Evolutionary conservation across 1,140 invertebrate species (phyloP).

Genomic region (Tribolium castaneum): DNA sequence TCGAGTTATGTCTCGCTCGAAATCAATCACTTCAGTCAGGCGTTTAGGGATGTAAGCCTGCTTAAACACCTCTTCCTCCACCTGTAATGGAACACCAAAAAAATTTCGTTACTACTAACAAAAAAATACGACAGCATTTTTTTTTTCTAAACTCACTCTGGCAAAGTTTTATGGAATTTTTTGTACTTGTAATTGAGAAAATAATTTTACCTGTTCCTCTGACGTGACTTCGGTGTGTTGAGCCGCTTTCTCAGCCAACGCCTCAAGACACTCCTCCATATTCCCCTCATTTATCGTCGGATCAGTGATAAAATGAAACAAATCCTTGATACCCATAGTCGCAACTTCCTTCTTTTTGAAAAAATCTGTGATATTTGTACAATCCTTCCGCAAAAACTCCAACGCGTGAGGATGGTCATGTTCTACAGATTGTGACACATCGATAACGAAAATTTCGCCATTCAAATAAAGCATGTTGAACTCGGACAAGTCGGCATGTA

Average conservation of each 20-base stretch:
- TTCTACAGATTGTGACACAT: conserved; percentile 98
- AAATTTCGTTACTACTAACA: too few relatives aligned
- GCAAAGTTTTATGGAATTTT: too few relatives aligned
- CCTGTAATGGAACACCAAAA: conserved; percentile 33
- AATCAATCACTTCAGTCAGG: conserved; percentile 91
- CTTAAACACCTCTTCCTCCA: conserved; percentile 93
- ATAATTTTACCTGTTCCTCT: conserved; percentile 70
- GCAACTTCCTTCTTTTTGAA: conserved; percentile 91
- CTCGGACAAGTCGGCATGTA: conserved; percentile 98
- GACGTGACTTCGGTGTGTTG: conserved; percentile 72
- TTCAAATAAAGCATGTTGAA: conserved; percentile 93
- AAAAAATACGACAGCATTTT: too few relatives aligned
- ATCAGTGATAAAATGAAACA: conserved; percentile 98
- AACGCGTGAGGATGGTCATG: conserved; percentile 96
- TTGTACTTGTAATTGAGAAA: too few relatives aligned
- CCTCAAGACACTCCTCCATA: conserved; percentile 83
- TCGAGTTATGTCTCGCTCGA: conserved; percentile 88
- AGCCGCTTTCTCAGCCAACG: conserved; percentile 74
- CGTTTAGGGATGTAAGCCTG: conserved; percentile 94
- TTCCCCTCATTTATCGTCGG: conserved; percentile 84
- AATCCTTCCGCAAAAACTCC: conserved; percentile 95
- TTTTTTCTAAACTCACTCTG: too few relatives aligned
- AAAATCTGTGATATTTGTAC: conserved; percentile 92
- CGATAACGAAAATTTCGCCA: conserved; percentile 89
- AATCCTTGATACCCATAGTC: conserved; percentile 88